phyloP scores from a whole-genome alignment of 2,797 vertebrate species.

The Acanthiza pusilla region DNA sequence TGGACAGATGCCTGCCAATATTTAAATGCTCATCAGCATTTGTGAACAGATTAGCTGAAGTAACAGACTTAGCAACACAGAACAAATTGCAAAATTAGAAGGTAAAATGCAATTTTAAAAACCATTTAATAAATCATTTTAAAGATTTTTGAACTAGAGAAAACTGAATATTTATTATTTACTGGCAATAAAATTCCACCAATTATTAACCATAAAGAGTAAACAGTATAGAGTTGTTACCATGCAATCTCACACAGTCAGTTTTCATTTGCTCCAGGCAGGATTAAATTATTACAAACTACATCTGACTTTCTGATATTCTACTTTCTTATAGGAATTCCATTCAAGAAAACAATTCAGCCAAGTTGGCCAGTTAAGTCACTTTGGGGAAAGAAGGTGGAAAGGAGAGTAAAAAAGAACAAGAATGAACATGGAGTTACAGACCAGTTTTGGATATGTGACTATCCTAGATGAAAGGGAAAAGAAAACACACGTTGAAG shows the following conservation, averaged over 20 bases:
- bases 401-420: neutral
- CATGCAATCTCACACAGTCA: neutral
- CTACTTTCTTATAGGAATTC: neutral
- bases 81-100: neutral
- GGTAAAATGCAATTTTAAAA: neutral
- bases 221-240: neutral
- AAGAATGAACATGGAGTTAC: neutral
- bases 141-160: neutral
- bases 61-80: neutral
- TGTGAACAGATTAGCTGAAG: neutral
- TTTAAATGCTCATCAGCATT: neutral
- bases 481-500: neutral
- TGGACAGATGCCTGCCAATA: neutral
- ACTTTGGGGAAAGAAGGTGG: neutral
- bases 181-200: neutral
- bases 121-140: neutral
- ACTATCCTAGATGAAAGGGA: neutral
- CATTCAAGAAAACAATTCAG: neutral
- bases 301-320: neutral
- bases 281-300: neutral
- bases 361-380: neutral
- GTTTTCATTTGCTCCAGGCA: neutral
- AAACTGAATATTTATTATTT: neutral
- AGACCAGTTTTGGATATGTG: neutral
- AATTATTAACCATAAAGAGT: neutral